A percentile compares a stretch with the other conserved stretches of the same genome.
These are phyloP conservation scores for Podarcis raffonei DNA, from an alignment of 2,113 vertebrate species.

Conservation along the genomic window DNA sequence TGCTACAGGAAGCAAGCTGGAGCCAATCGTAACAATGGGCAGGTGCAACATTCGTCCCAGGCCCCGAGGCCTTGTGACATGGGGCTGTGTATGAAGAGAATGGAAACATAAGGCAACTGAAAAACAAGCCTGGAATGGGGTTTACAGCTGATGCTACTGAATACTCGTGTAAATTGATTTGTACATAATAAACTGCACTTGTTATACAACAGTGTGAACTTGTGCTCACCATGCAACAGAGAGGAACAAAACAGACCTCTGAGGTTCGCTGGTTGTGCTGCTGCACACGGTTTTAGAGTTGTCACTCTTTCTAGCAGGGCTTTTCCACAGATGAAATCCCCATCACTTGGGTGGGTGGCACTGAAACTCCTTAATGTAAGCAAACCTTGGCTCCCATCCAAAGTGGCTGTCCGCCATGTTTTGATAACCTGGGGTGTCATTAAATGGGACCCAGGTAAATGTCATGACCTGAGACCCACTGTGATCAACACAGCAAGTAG, in stretches of 20 bases:
- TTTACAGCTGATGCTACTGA: not conserved
- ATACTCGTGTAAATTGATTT: not conserved
- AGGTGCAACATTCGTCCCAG: not conserved
- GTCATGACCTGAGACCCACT: too few species aligned
- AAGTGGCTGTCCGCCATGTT: too few species aligned
- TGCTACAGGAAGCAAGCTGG: not conserved
- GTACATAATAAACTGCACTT: constrained; percentile 21
- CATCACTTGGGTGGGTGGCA: not conserved
- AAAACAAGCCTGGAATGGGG: not conserved
- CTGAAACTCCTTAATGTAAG: too few species aligned
- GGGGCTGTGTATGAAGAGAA: not conserved
- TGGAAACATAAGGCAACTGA: not conserved
- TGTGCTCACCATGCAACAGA: not conserved
- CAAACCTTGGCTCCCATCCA: too few species aligned
- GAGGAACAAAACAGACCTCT: not conserved
- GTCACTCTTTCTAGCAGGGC: not conserved
- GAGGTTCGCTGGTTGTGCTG: not conserved
- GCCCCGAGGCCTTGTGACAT: not conserved
- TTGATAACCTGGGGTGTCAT: too few species aligned
- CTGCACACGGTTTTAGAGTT: not conserved
- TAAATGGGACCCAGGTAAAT: too few species aligned
- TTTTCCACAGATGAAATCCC: not conserved
- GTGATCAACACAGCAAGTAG: too few species aligned
- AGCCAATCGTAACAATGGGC: not conserved
- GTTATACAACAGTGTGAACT: not conserved